Base-by-base conservation (phyloP, 2,113 vertebrate species). In the Clinocottus analis region DNA sequence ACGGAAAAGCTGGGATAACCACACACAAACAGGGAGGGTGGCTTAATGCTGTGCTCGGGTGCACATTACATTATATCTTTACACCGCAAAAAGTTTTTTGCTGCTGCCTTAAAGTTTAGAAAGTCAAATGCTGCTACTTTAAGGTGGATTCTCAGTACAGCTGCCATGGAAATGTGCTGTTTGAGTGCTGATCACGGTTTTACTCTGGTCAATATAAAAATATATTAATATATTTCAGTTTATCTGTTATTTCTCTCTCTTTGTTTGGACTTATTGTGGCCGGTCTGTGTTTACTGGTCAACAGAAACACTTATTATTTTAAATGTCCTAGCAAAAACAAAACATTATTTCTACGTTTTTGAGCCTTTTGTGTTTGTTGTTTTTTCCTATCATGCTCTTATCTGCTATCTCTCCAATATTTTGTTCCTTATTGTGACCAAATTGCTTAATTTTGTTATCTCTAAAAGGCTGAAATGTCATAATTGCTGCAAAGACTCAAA, bases 271-370 rank as follows among this genome's bases (percentile, higher is more conserved):
- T 60, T 7, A 59, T 56, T 39, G n/a, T 73, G 67, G 37, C 37
- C 61, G 14, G 21, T 13, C 21, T 41, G 33, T 39, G 37, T 61
- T 72, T 27, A 61, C 39, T 25, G 25, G 0, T 84, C 56, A 76
- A 60, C 56, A 81, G 45, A 75, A 49, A 23, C 1, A 6, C 21
- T 55, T 45, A 62, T 16, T 72, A 27, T 60, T 55, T 66, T 27
- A 31, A 2, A 58, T 8, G 16, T 66, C 49, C 47, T 55, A 35
- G 49, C 5, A 63, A 64, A 72, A 70, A 25, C 69, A 68, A 72
- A 75, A n/a, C 35, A 23, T n/a, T 29, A 7, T 16, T 85, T 71
- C 29, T 43, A 13, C 67, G n/a, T n/a, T n/a, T n/a, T n/a, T n/a
- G 55, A 21, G 5, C 64, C 60, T 55, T n/a, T 3, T 4, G 74